Evolutionary conservation across 2,888 invertebrate species (phyloP), one percentile per base, ranked within the genome.

Genomic region (Macrosiphum euphorbiae): DNA sequence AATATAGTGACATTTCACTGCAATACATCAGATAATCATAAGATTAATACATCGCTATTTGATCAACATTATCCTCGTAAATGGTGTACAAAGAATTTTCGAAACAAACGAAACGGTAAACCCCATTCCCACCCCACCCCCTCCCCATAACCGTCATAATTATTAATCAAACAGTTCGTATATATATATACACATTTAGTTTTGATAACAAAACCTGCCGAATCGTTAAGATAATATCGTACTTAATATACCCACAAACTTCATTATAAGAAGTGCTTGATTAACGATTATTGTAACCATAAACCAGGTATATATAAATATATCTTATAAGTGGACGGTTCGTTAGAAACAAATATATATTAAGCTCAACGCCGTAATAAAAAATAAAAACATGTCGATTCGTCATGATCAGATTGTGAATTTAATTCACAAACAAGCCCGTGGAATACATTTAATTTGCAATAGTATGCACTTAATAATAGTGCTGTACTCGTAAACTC

Each of bases 1-100:
- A 13, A 41, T 58, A 88, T n/a, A 88, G 0, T n/a, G 8, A 20
- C 44, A 61, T 67, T 90, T 47, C 47, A 61, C 44, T n/a, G 35
- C 67, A 24, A n/a, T 67, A 90, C 20, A 47, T 90, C 89, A 61
- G 61, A 61, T 90, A 90, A 90, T 35, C 11, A 50, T 67, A 78
- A 67, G 50, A 90, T 90, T 89, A 58, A 89, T 89, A 78, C 20
- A 89, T 89, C 20, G 44, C 44, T 90, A 28, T 87, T 50, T 24
- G 35, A 67, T n/a, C 50, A 24, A 50, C 20, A 50, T 67, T 50
- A 78, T 78, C 67, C 26, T 35, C 35, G n/a, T 90, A 44, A 58
- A 61, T 55, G 88, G 50, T 24, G 16, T 78, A 67, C 13, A 28
- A 58, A 61, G 35, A 35, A 50, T 35, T 88, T 88, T 67, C 35